Percentiles rank a stretch among this genome's conserved stretches.
Conservation (phyloP, 2,888 invertebrate genomes). For the Tachina fera region DNA sequence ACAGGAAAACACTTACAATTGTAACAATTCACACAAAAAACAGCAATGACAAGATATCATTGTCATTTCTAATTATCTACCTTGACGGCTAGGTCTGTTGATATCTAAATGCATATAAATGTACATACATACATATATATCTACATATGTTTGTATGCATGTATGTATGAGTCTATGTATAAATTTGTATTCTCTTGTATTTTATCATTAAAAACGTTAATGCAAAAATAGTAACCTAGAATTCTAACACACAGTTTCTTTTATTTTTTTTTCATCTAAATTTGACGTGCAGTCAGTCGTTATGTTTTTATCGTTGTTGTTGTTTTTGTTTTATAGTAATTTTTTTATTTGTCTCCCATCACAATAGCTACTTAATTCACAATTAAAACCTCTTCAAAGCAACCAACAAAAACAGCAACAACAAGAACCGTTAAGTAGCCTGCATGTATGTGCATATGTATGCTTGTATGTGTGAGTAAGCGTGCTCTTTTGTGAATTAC, state of each 20-base stretch:
- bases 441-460: too few species aligned
- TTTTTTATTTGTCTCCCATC: conserved; percentile 68
- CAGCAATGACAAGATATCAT: conserved; percentile 69
- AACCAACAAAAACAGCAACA: conserved; percentile 33
- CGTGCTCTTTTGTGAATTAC: conserved; percentile 54
- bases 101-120: conserved; percentile 11
- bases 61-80: conserved; percentile 73
- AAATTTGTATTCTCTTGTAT: neutral
- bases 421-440: conserved; percentile 66
- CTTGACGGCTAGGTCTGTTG: conserved; percentile 67
- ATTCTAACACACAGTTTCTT: conserved; percentile 11
- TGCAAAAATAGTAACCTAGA: conserved; percentile 46
- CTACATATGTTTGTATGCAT: neutral
- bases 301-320: conserved; percentile 19
- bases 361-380: conserved; percentile 82
- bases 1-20: conserved; percentile 68
- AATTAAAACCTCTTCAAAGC: conserved; percentile 80
- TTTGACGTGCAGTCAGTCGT: conserved; percentile 28
- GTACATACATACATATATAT: conserved; percentile 56
- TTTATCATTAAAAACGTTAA: conserved; percentile 32
- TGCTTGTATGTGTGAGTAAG: conserved; percentile 12
- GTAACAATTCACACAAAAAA: conserved; percentile 39
- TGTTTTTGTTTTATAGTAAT: conserved; percentile 28
- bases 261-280: conserved; percentile 13
- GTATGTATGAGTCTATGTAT: neutral